Evolutionary conservation across 1,140 invertebrate genomes (phyloP), one percentile per base, ranked within the genome.

Genomic region (Oppia nitens): DNA sequence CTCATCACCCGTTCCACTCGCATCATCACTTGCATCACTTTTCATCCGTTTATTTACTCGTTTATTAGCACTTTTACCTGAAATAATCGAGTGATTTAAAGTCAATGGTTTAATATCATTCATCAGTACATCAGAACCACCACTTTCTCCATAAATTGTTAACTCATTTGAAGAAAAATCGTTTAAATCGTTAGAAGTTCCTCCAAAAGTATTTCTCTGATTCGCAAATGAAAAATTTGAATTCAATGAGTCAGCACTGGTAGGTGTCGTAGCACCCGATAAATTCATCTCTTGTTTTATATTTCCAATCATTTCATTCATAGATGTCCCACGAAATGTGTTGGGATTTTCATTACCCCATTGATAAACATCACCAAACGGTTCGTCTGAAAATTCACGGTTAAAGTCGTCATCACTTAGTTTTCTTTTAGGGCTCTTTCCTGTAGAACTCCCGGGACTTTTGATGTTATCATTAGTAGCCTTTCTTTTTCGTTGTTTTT

Each of bases 351-450:
- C 21, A 26, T 2, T 23, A 24, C 21, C 56, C 61, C 28, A 56
- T 45, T 3, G 45, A 59, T 60, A 32, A 53, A n/a, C n/a, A 57
- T 55, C 29, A 66, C 65, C n/a, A 23, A 45, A 52, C 63, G 61
- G n/a, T 60, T 57, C 9, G 59, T 64, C 17, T 6, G 59, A 56
- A 17, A 62, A 29, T 52, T 65, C 64, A 21, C 60, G 57, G 21
- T 24, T 17, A 27, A 55, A 55, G 45, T 68, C 67, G 54, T 71
- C 69, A 57, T 69, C 68, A 51, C 64, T 64, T 25, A 65, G n/a
- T 59, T 70, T 68, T 47, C 69, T 67, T 55, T 73, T 73, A 6
- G 73, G 72, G 62, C 71, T 73, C 32, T 67, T 66, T 3, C 71
- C 69, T n/a, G 60, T 62, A 12, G 62, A 57, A 53, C 60, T 63